Evolutionary conservation across 2,113 vertebrate species (phyloP).

Genomic region (Rafetus swinhoei): DNA sequence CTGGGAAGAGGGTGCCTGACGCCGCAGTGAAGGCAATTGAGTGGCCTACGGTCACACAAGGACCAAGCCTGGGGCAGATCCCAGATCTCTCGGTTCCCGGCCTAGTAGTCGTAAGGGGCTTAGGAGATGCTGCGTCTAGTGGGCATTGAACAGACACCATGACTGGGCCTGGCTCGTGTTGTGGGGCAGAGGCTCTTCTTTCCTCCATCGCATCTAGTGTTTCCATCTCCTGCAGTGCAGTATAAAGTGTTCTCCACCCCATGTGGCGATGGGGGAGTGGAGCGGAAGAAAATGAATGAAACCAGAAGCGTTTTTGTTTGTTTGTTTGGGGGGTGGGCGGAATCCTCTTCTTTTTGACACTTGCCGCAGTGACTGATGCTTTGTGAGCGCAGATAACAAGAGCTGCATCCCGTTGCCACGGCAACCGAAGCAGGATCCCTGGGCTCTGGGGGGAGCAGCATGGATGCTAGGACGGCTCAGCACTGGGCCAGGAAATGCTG

Average conservation of each 20-base stretch:
- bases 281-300: neutral
- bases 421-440: constrained; percentile 62
- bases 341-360: no score
- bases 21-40: no score
- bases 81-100: neutral
- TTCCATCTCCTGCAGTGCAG: neutral
- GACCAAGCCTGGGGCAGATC: no score
- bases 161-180: neutral
- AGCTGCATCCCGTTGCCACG: constrained; percentile 61
- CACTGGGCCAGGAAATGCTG: neutral
- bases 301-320: no score
- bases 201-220: neutral
- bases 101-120: neutral
- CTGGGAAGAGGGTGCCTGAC: no score
- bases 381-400: constrained; percentile 29
- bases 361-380: neutral
- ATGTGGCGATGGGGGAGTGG: no score
- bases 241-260: no score
- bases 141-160: neutral
- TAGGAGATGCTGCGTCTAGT: neutral
- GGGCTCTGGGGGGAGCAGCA: neutral
- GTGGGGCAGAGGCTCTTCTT: rapidly evolving
- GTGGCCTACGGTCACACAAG: no score
- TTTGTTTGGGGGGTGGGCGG: no score
- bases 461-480: neutral